These are phyloP conservation scores for Scomber japonicus DNA, from an alignment of 2,113 vertebrate species.

Conservation along the genomic window DNA sequence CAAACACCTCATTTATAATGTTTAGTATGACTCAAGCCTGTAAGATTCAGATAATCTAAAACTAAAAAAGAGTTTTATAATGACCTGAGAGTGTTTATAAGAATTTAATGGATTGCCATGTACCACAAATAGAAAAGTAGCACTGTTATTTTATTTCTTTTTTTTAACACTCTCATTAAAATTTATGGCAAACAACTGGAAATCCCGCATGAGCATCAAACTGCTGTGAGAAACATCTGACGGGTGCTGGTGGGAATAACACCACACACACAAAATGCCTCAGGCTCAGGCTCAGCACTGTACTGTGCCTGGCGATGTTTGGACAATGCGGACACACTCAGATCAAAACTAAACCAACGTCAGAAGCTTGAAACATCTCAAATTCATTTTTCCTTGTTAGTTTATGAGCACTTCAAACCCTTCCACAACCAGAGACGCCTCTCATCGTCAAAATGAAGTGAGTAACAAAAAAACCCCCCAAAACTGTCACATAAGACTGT, in stretches of 20 bases:
- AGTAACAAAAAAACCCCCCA: constrained; percentile 18
- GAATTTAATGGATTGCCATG: too few species aligned
- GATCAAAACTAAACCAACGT: constrained; percentile 26
- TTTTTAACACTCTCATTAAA: constrained; percentile 17
- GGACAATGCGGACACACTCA: constrained; percentile 2
- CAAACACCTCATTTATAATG: constrained; percentile 9
- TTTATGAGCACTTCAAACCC: constrained; percentile 28
- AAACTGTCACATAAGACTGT: constrained; percentile 43
- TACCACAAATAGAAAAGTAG: background rate
- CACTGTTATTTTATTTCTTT: background rate
- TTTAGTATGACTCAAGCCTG: background rate
- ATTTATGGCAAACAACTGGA: background rate
- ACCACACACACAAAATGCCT: constrained; percentile 7
- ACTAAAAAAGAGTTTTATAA: background rate
- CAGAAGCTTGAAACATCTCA: constrained; percentile 17
- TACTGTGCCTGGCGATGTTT: background rate
- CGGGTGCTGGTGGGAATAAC: background rate
- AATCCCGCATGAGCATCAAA: background rate
- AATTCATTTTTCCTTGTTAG: constrained; percentile 14
- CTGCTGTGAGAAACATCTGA: constrained; percentile 13
- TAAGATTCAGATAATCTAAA: background rate
- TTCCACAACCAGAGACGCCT: constrained; percentile 12
- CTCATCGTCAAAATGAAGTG: constrained; percentile 32
- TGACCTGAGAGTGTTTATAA: background rate
- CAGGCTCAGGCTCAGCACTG: background rate